A percentile compares a stretch with the other conserved stretches of the same genome.
Conservation (phyloP, 2,888 invertebrate species). For the Scaptomyza caliginosa region DNA sequence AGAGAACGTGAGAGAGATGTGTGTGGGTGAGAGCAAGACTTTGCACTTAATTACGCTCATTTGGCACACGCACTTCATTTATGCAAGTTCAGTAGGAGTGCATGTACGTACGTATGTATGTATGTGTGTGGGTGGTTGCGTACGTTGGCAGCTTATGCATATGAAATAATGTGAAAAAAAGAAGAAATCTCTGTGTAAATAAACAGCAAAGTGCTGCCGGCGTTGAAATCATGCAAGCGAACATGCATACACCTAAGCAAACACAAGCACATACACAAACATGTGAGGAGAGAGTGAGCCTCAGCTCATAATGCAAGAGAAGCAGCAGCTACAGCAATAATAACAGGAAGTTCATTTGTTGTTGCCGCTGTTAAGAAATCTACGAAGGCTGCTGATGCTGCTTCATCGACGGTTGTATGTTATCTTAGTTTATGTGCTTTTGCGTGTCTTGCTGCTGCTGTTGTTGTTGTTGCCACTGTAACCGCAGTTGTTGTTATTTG, state of each 20-base stretch:
- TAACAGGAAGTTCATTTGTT: slow-evolving; percentile 76
- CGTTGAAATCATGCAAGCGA: slow-evolving; percentile 71
- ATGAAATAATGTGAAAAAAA: slow-evolving; percentile 69
- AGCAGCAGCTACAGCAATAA: slow-evolving; percentile 57
- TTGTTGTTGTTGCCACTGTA: slow-evolving; percentile 59
- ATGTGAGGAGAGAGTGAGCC: slow-evolving; percentile 6
- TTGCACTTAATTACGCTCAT: slow-evolving; percentile 65
- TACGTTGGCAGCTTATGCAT: slow-evolving; percentile 70
- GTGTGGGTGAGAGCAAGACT: slow-evolving; percentile 21
- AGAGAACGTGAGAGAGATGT: neutral
- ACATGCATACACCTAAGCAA: slow-evolving; percentile 66
- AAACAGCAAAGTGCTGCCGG: slow-evolving; percentile 78
- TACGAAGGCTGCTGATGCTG: slow-evolving; percentile 30
- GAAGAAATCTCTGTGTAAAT: slow-evolving; percentile 76
- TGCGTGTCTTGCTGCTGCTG: slow-evolving; percentile 62
- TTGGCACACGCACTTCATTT: slow-evolving; percentile 54
- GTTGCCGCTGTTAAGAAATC: slow-evolving; percentile 72
- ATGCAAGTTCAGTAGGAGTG: slow-evolving; percentile 15
- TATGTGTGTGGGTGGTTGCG: slow-evolving; percentile 38
- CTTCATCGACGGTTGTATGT: slow-evolving; percentile 48
- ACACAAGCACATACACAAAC: slow-evolving; percentile 33
- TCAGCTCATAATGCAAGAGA: slow-evolving; percentile 53
- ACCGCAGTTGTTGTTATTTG: slow-evolving; percentile 64
- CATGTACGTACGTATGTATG: slow-evolving; percentile 7
- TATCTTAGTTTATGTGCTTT: slow-evolving; percentile 70